Evolutionary conservation across 1,140 invertebrate species (phyloP), one percentile per base, ranked within the genome.

Genomic region (Drosophila parabipectinata): DNA sequence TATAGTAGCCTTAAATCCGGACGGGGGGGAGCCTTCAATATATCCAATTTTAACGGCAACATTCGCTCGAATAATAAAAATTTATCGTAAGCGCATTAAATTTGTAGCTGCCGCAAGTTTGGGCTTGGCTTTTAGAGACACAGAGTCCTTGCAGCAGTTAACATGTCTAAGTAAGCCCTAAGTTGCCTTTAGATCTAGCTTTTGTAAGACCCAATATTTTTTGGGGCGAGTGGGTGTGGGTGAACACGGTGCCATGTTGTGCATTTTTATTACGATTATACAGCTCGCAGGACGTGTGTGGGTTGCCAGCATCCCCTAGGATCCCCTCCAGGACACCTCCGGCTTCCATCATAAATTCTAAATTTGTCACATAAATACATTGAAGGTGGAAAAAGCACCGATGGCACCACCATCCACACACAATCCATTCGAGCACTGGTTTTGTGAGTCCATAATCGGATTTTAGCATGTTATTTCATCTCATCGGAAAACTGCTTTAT

Each of bases 31-130:
- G 34, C 10, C 41, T 57, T 81, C 48, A 32, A 60, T 71, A 81
- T 87, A 44, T 44, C 69, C 61, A 59, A 74, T 72, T 82, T 69
- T 82, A 77, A 82, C 55, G 78, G 44, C 78, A 72, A 41, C 77
- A 80, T 85, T 68, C 56, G 72, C 72, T 51, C 63, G 71, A 45
- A 73, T 85, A 87, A 85, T 85, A 85, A 82, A 85, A 85, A 87
- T 85, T 82, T 85, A 85, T 85, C 62, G 78, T 67, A 68, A 68
- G 74, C 82, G 82, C 78, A 78, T 85, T 85, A 85, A 87, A 82
- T 82, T 87, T 81, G 76, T 72, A 62, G 75, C 79, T 53, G 59
- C 55, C 63, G 75, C 75, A 83, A 83, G 51, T 82, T 83, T 76
- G 50, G 28, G 56, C 56, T 57, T 32, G 10, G 21, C n/a, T 47